Base-by-base conservation (phyloP, 2,113 vertebrate genomes). In the Microtus richardsoni region DNA sequence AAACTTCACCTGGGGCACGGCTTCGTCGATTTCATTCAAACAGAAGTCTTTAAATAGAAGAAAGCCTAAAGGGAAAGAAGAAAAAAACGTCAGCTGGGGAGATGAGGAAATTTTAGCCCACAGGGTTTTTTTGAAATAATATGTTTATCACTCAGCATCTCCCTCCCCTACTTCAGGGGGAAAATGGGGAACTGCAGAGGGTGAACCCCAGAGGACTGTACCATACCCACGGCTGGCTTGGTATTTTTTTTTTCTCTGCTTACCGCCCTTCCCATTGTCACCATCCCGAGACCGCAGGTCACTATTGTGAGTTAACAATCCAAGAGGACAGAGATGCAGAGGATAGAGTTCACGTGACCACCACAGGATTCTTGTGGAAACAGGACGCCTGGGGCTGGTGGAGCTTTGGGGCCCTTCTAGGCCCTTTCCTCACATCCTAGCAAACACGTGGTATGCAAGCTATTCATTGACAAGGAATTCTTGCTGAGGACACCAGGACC, bases 11-110 rank as follows among this genome's bases (percentile, higher is more conserved):
- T 99, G 99, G 9, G 99, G 99, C 44, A 99, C 99, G 33, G 99
- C 99, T 98, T 99, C 99, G 74, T 99, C 99, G 0, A 99, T 99
- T 97, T 99, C 99, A 19, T 99, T 99, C 99, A 99, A 98, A 98
- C 99, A 99, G 97, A 99, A 99, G 98, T 99, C 99, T 98, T 99
- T 99, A 95, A 99, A 99, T 33, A 99, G 98, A 94, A 99, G 98
- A 98, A 99, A 99, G 92, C 99, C 99, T 99, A 97, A 52, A 97
- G 97, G 80, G 91, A 82, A 96, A 91, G 77, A 91, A 36, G 9
- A 41, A 90, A 96, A 96, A 96, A 24, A 92, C 36, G 91, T 98
- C 97, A 98, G 95, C 82, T 54, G 80, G 88, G 94, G 64, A 33
- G 88, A 30, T 5, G 47, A 49, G 11, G 80, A 78, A 92, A 93